Base-by-base conservation (phyloP, 2,797 vertebrate genomes). In the Periparus ater region DNA sequence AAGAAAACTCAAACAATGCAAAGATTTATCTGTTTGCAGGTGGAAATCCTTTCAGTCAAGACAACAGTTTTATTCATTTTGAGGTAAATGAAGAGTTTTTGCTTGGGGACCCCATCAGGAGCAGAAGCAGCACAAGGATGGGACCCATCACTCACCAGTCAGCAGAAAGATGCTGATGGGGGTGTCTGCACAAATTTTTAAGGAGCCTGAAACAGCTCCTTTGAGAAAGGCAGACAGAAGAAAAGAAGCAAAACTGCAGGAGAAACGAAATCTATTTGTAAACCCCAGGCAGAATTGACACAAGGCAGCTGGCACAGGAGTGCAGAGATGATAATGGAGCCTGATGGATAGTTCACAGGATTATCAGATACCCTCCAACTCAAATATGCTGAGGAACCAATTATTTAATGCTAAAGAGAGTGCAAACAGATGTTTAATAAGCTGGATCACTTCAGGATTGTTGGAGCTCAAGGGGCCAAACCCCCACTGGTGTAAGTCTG, bases 51-150 rank as follows among this genome's bases (percentile, higher is more conserved):
- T 97, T 96, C 95, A 86, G 68, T 85, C 13, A 6, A 97, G 97
- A 96, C 96, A 97, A 97, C 48, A 45, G 61, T 96, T 96, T 96
- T 75, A 44, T 94, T 95, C 94, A 94, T 97, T 96, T 61, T 47
- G 73, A 62, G 66, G 80, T 72, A 97, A 97, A 97, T 78, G 48
- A 95, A 92, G 93, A 88, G 95, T 29, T 96, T 86, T 85, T 95
- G 84, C 91, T 91, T 71, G 20, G 76, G 72, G 66, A 54, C 53
- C 44, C 58, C 25, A 26, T 79, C 77, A 93, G 71, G 30, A 95
- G 89, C 11, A 1, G 55, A 75, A 83, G 47, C 78, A n/a, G 91
- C 86, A 54, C 60, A 60, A 42, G 74, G 91, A 93, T 11, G 72
- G 88, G 92, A 91, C 70, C 55, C 23, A 81, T 48, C 17, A 13